Evolutionary conservation across 2,113 vertebrate species (phyloP).

Genomic region (Neomonachus schauinslandi): DNA sequence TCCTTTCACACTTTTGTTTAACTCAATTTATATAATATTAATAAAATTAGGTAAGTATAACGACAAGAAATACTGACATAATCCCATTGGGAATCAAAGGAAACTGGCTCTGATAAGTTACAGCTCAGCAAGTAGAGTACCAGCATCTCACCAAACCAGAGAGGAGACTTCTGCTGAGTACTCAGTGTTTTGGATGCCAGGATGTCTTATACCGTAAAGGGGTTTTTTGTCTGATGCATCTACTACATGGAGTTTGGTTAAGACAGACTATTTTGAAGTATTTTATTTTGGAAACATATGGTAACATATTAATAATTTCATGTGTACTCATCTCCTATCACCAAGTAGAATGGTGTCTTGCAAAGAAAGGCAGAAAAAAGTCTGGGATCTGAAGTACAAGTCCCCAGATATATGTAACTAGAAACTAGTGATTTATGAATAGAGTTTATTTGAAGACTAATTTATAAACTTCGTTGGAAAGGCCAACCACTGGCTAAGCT

Average conservation of each 20-base stretch:
- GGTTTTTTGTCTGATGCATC: neutral
- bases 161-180: neutral
- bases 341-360: neutral
- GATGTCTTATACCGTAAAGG: neutral
- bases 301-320: neutral
- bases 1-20: neutral
- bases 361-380: neutral
- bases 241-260: neutral
- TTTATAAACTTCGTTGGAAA: constrained; percentile 49
- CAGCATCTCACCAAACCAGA: neutral
- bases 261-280: neutral
- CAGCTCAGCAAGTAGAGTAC: neutral
- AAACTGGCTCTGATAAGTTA: neutral
- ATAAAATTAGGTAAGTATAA: neutral
- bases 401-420: neutral
- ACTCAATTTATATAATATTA: neutral
- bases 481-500: constrained; percentile 2
- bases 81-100: neutral
- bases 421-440: neutral
- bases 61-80: neutral
- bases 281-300: neutral
- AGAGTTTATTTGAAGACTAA: constrained; percentile 13
- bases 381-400: neutral
- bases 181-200: neutral
- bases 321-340: neutral